Evolutionary conservation across 2,888 invertebrate genomes (phyloP), one percentile per base, ranked within the genome.

Genomic region (Eupithecia inturbata): DNA sequence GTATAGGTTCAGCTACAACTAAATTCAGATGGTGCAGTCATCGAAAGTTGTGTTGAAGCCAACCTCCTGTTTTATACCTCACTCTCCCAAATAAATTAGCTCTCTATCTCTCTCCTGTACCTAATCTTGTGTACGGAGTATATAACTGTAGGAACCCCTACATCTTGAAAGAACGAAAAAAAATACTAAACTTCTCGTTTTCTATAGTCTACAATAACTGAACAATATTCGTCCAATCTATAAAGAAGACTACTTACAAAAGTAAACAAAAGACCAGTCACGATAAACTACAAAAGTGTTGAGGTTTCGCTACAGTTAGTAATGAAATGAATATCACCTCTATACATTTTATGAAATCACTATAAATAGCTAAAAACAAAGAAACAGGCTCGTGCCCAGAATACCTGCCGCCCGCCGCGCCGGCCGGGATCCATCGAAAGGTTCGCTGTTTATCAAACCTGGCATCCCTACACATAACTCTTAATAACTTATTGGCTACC

Each of bases 281-380:
- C 9, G 10, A 9, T 49, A 60, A 14, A 28, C 16, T 14, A 5
- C 5, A 60, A 28, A 28, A 60, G 16, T 26, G 57, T 53, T 16
- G 45, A 45, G 45, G 1, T 49, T n/a, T 49, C n/a, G n/a, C 3
- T n/a, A n/a, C 45, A 49, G 49, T 28, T 26, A 49, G 12, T 12
- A 60, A 9, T 10, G 10, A 33, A 60, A 9, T 10, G 10, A 33
- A 53, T 72, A 39, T 53, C 72, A 63, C 39, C 22, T 75, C 75
- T 75, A 41, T 41, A 39, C 62, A 67, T 67, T 19, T 22, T 36
- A 45, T 31, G 16, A 91, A 93, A 93, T 93, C 94, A 92, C 91
- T 93, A 93, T 93, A 93, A 93, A 92, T 92, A 92, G 88, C 89
- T 89, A 86, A 89, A 92, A 92, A 92, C 93, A 93, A 93, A 93